A percentile compares a stretch with the other conserved stretches of the same genome.
Evolutionary conservation across 2,888 invertebrate species (phyloP).

Genomic region (Merodon equestris): DNA sequence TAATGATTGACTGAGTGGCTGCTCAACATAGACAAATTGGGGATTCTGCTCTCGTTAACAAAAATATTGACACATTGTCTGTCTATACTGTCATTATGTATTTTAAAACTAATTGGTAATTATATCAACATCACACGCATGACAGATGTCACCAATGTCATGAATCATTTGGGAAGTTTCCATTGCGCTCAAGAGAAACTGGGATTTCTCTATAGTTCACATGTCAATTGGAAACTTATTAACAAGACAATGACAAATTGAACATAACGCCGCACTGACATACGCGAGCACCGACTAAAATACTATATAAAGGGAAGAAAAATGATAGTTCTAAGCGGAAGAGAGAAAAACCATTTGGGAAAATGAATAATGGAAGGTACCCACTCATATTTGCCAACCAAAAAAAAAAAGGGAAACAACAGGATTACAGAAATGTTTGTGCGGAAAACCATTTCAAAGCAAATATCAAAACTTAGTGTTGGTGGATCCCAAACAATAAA

Average conservation of each 20-base stretch:
- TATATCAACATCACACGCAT: slow-evolving; percentile 18
- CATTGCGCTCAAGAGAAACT: slow-evolving; percentile 5
- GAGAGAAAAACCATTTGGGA: background rate
- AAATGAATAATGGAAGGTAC: background rate
- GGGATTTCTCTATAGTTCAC: slow-evolving; percentile 23
- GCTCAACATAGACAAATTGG: too few species aligned
- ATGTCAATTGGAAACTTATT: slow-evolving; percentile 53
- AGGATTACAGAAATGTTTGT: too few species aligned
- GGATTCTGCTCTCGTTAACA: too few species aligned
- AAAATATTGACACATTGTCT: too few species aligned
- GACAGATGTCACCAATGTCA: slow-evolving; percentile 39
- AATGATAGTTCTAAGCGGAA: slow-evolving; percentile 18
- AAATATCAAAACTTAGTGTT: too few species aligned
- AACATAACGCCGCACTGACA: slow-evolving; percentile 3
- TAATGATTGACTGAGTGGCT: too few species aligned
- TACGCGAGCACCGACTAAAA: too few species aligned
- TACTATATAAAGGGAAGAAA: slow-evolving; percentile 8
- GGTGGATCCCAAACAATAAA: too few species aligned
- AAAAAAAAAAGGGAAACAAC: too few species aligned
- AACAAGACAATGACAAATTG: slow-evolving; percentile 55
- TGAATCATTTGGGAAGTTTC: slow-evolving; percentile 25
- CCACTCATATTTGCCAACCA: too few species aligned
- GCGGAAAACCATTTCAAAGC: too few species aligned
- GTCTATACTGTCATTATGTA: too few species aligned
- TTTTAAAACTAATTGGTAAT: slow-evolving; percentile 31